phyloP scores from a whole-genome alignment of 30 jellyfish, hydroid and myxozoan species.

The Pelagia noctiluca region DNA sequence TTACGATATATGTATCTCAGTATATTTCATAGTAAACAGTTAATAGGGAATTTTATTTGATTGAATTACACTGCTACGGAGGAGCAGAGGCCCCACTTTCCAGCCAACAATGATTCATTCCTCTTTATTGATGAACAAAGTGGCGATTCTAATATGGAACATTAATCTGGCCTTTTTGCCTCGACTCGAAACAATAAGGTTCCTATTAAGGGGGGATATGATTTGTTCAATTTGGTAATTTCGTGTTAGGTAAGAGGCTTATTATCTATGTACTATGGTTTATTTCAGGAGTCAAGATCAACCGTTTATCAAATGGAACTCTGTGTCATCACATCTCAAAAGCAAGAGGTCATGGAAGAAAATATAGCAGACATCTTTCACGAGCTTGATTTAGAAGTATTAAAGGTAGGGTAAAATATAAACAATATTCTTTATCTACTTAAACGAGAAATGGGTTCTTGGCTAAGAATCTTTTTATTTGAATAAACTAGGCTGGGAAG shows the following conservation, averaged over 20 bases:
- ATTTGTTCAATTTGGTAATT: neutral
- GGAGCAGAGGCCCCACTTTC: too few species aligned
- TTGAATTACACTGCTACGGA: too few species aligned
- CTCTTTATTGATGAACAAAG: too few species aligned
- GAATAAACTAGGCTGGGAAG: neutral
- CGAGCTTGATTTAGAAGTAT: conserved; percentile 1
- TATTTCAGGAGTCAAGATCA: neutral
- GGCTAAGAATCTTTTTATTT: too few species aligned
- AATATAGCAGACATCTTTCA: conserved; percentile 1
- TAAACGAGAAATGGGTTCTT: neutral
- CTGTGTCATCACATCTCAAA: conserved; percentile 23
- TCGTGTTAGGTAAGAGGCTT: neutral
- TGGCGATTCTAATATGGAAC: too few species aligned
- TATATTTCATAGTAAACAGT: too few species aligned
- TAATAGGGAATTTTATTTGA: too few species aligned
- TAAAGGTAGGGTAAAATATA: neutral
- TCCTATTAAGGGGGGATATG: too few species aligned
- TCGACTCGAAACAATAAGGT: too few species aligned
- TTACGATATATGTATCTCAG: too few species aligned
- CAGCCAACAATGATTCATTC: too few species aligned
- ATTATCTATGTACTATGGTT: neutral
- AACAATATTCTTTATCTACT: neutral
- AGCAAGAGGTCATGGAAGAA: conserved; percentile 7
- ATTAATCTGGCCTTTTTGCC: too few species aligned
- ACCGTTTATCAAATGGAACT: conserved; percentile 20